A percentile compares a stretch with the other conserved stretches of the same genome.
Evolutionary conservation across 1,140 invertebrate species (phyloP).

Genomic region (Drosophila tropicalis): DNA sequence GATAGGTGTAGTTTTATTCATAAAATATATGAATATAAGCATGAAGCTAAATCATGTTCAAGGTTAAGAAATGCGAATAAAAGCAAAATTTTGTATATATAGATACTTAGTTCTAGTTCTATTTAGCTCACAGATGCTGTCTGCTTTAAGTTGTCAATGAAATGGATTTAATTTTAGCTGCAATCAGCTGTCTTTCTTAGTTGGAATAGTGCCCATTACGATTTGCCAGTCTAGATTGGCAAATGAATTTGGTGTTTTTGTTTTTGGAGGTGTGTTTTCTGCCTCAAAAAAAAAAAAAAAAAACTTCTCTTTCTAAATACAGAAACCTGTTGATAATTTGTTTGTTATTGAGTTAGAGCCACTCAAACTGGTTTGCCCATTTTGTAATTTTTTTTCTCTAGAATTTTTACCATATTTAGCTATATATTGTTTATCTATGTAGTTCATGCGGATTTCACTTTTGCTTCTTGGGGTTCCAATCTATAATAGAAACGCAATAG

Average conservation of each 20-base stretch:
- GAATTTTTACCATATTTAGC: background rate
- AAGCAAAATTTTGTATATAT: too few species aligned
- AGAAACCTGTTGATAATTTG: constrained; percentile 50
- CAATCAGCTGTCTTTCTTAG: constrained; percentile 31
- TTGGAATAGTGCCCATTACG: constrained; percentile 44
- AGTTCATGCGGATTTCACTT: background rate
- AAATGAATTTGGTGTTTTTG: constrained; percentile 26
- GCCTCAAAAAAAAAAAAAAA: too few species aligned
- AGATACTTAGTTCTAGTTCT: too few species aligned
- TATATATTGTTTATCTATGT: background rate
- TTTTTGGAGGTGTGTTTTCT: constrained; percentile 58
- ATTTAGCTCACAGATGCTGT: constrained; percentile 12
- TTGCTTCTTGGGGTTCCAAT: background rate
- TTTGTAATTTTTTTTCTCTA: constrained; percentile 5
- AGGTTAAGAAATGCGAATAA: constrained; percentile 21
- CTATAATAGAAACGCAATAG: background rate
- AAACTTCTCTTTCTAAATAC: background rate
- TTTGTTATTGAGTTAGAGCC: constrained; percentile 28
- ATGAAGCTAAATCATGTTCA: constrained; percentile 42
- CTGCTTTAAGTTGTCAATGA: constrained; percentile 28
- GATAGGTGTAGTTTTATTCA: constrained; percentile 5
- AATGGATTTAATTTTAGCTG: constrained; percentile 52
- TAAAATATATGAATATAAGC: background rate
- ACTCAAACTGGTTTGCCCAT: constrained; percentile 37
- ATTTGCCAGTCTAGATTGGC: constrained; percentile 9